Evolutionary conservation across 2,113 vertebrate species (phyloP).

Genomic region (crab-eating macaque (Macaca fascicularis)): T2T-MFA8v1.1 NC_088379.1:10589501-10590000

Average conservation of each 20-base stretch:
- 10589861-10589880: background rate
- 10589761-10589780: fast-evolving
- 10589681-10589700: fast-evolving
- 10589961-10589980: background rate
- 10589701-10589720: background rate
- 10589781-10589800: background rate
- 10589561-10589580: fast-evolving
- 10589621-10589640: fast-evolving
- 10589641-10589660: background rate
- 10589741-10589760: background rate
- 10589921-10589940: background rate
- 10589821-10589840: fast-evolving
- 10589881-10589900: too few relatives aligned
- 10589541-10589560: background rate
- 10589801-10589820: too few relatives aligned
- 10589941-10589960: background rate
- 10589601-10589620: background rate
- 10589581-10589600: background rate
- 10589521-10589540: background rate
- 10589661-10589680: too few relatives aligned
- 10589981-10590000: background rate
- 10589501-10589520: background rate
- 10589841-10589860: background rate
- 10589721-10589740: fast-evolving
- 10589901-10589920: background rate